Conservation (phyloP, 1,140 invertebrate species). For the Ostrea edulis region DNA sequence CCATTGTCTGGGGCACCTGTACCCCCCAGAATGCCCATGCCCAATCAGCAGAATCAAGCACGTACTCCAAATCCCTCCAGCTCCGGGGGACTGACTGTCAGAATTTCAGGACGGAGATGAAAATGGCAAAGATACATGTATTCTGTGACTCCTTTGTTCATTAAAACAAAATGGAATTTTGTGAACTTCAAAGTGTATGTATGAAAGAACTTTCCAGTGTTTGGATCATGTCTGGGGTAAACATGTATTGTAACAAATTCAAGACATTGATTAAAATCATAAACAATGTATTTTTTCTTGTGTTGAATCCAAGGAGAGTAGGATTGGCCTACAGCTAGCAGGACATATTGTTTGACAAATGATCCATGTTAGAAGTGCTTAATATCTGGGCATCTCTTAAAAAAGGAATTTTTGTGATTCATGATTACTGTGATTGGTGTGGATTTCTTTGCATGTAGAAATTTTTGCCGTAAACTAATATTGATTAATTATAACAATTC, state of each 20-base stretch:
- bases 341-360: no score
- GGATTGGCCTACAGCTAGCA: no score
- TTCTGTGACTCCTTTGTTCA: not conserved
- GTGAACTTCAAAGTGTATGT: not conserved
- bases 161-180: not conserved
- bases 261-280: not conserved
- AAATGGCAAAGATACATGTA: not conserved
- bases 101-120: not conserved
- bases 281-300: not conserved
- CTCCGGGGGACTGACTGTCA: not conserved
- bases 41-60: not conserved
- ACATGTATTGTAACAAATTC: not conserved
- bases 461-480: no score
- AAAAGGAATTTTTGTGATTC: no score
- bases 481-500: no score
- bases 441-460: no score
- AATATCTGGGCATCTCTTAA: no score
- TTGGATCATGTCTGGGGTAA: not conserved
- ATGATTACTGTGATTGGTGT: no score
- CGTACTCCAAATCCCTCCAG: not conserved
- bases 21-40: conserved; percentile 25
- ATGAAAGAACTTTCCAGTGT: not conserved
- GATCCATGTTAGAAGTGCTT: no score
- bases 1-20: conserved; percentile 20
- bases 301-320: no score